A percentile compares a stretch with the other conserved stretches of the same genome.
These are phyloP conservation scores for Drosophila pseudoobscura DNA, from an alignment of 1,140 invertebrate species.

Conservation along the genomic window DNA sequence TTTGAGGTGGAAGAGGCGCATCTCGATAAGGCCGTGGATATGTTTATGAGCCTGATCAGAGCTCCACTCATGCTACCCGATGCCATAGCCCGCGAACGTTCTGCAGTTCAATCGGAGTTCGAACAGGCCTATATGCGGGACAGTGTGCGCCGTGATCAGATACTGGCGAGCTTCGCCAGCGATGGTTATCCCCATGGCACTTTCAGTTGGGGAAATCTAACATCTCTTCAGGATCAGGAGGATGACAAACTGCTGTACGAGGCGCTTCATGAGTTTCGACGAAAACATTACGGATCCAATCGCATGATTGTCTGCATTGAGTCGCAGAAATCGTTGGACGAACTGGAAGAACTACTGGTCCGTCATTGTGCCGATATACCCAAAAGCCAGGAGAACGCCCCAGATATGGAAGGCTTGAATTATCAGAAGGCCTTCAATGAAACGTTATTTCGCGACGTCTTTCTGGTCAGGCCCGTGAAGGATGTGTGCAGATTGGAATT, in stretches of 20 bases:
- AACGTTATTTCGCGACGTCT: slow-evolving; percentile 87
- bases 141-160: slow-evolving; percentile 86
- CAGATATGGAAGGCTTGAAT: slow-evolving; percentile 84
- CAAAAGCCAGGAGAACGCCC: slow-evolving; percentile 85
- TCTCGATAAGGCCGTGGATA: slow-evolving; percentile 89
- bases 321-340: slow-evolving; percentile 90
- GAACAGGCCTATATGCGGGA: slow-evolving; percentile 64
- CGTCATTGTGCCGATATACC: slow-evolving; percentile 87
- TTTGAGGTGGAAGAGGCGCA: slow-evolving; percentile 93
- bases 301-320: slow-evolving; percentile 93
- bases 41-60: slow-evolving; percentile 96
- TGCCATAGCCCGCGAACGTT: slow-evolving; percentile 93
- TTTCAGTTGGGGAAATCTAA: slow-evolving; percentile 93
- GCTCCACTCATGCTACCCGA: slow-evolving; percentile 92
- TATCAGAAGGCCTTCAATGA: slow-evolving; percentile 85
- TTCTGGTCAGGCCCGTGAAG: slow-evolving; percentile 90
- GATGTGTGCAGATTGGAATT: slow-evolving; percentile 88
- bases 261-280: slow-evolving; percentile 90
- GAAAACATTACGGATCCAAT: slow-evolving; percentile 93
- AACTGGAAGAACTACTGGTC: slow-evolving; percentile 87
- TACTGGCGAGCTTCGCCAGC: slow-evolving; percentile 88
- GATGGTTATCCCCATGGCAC: slow-evolving; percentile 89
- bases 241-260: slow-evolving; percentile 87
- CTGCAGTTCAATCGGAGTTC: slow-evolving; percentile 93
- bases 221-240: slow-evolving; percentile 88